These are phyloP conservation scores for Bovichtus diacanthus DNA, from an alignment of 2,797 vertebrate species.

Conservation along the genomic window DNA sequence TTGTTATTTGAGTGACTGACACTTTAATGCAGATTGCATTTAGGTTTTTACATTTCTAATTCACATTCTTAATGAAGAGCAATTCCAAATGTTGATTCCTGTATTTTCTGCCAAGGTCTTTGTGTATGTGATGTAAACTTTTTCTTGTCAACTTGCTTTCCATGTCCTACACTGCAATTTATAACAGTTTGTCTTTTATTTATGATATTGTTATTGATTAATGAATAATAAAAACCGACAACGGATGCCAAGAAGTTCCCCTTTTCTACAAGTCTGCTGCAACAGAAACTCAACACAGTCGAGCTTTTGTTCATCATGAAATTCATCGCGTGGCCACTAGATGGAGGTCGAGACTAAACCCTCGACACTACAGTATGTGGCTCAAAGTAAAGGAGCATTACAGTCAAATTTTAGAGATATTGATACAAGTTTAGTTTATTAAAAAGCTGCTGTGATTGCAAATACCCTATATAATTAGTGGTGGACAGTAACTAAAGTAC, in stretches of 20 bases:
- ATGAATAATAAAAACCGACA: constrained; percentile 68
- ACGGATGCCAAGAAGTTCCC: neutral
- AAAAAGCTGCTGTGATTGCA: constrained; percentile 4
- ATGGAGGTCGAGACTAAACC: constrained; percentile 55
- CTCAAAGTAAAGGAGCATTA: neutral
- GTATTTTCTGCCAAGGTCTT: constrained; percentile 36
- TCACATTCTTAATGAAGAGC: constrained; percentile 17
- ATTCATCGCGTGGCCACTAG: constrained; percentile 62
- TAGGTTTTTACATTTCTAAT: constrained; percentile 18
- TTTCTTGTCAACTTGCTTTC: constrained; percentile 49
- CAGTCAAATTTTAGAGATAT: neutral
- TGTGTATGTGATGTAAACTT: constrained; percentile 25
- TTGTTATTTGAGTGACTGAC: constrained; percentile 5
- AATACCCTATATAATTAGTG: neutral
- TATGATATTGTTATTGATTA: constrained; percentile 67
- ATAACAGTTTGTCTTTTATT: constrained; percentile 67
- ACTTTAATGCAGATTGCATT: constrained; percentile 50
- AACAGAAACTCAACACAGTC: too few species aligned
- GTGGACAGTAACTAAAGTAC: neutral
- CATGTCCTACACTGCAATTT: constrained; percentile 60
- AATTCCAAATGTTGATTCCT: constrained; percentile 25
- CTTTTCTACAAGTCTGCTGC: neutral
- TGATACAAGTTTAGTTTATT: neutral
- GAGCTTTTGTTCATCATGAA: neutral
- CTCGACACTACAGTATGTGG: too few species aligned